Percentiles rank a stretch among this genome's conserved stretches.
These are phyloP conservation scores for Karalla daura DNA, from an alignment of 2,797 vertebrate genomes.

Conservation along the genomic window DNA sequence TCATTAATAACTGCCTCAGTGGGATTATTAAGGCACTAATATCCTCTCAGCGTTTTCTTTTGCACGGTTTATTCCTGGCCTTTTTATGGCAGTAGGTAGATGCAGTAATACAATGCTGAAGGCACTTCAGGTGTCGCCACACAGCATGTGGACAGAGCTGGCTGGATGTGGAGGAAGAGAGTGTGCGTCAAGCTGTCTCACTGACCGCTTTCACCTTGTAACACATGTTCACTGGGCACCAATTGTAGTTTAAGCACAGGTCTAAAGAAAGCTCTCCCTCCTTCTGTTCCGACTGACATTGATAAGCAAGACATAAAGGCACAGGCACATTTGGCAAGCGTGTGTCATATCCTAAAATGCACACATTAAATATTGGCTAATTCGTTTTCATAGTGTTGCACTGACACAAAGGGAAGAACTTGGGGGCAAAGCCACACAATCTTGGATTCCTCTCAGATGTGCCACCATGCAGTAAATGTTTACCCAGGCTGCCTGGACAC, in stretches of 20 bases:
- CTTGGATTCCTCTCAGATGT: constrained; percentile 47
- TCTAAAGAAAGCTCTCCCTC: constrained; percentile 19
- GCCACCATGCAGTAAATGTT: constrained; percentile 46
- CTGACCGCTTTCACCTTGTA: constrained; percentile 55
- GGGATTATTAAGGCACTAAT: background rate
- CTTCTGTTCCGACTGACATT: constrained; percentile 8
- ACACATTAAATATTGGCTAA: no score
- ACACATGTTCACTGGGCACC: constrained; percentile 57
- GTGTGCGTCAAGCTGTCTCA: constrained; percentile 6
- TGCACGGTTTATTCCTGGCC: background rate
- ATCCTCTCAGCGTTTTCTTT: background rate
- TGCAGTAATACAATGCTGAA: background rate
- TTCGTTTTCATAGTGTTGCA: background rate
- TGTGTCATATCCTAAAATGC: background rate
- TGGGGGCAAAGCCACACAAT: constrained; percentile 9
- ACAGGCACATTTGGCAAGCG: background rate
- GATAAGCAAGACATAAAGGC: constrained; percentile 4
- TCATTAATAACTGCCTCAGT: background rate
- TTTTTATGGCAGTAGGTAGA: background rate
- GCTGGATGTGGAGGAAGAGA: constrained; percentile 13
- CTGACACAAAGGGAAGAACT: background rate
- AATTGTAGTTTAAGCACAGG: constrained; percentile 8
- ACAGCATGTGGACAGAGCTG: background rate
- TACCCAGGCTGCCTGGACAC: constrained; percentile 39
- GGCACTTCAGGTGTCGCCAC: constrained; percentile 15